Conservation (phyloP, 2,113 vertebrate species). For the Petrocephalus microphthalmus region DNA sequence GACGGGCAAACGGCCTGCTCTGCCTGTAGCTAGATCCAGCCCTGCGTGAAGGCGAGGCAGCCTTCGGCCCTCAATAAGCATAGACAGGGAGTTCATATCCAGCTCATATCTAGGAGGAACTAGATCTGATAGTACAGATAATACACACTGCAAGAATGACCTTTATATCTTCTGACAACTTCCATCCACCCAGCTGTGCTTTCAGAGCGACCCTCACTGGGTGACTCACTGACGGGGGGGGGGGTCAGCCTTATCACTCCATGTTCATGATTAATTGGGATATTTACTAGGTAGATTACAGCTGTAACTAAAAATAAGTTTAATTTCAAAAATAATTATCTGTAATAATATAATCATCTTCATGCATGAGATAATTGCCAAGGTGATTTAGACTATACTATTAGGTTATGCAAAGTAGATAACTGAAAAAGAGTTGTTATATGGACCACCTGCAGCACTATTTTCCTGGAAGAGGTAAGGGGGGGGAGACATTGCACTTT, state of each 20-base stretch:
- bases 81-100: not conserved
- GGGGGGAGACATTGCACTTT: constrained; percentile 21
- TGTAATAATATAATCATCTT: not conserved
- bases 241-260: not conserved
- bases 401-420: not conserved
- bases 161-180: not conserved
- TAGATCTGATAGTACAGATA: not conserved
- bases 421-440: not conserved
- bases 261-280: not conserved
- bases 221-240: not conserved
- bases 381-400: not conserved
- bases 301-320: not conserved
- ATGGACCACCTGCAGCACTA: constrained; percentile 26
- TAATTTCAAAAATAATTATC: not conserved
- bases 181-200: not conserved
- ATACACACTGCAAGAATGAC: not conserved
- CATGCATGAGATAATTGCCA: not conserved
- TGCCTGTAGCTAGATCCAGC: not conserved
- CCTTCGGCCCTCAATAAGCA: not conserved
- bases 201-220: not conserved
- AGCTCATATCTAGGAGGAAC: not conserved
- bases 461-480: constrained; percentile 29
- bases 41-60: not conserved
- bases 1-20: not conserved
- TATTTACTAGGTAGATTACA: constrained; percentile 3